These are phyloP conservation scores for Sphaerophoria rueppellii DNA, from an alignment of 2,888 invertebrate genomes.

Conservation along the genomic window DNA sequence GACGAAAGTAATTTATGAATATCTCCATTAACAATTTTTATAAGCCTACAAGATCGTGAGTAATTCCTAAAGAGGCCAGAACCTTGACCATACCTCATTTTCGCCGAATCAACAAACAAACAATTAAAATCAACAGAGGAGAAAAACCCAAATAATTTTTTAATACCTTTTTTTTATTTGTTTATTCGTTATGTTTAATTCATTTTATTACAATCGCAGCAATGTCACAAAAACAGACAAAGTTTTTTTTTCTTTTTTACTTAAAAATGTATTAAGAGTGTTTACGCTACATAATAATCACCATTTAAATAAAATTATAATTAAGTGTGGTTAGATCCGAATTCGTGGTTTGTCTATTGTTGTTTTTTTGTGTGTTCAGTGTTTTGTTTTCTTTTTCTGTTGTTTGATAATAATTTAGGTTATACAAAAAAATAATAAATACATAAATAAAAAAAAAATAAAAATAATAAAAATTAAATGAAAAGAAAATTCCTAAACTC, in stretches of 20 bases:
- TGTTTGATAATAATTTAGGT: constrained; percentile 68
- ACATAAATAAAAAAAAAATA: constrained; percentile 72
- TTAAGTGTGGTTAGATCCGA: constrained; percentile 56
- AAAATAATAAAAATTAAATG: constrained; percentile 45
- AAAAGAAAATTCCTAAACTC: constrained; percentile 64
- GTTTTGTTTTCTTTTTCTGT: constrained; percentile 11
- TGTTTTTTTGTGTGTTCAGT: background rate
- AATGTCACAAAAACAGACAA: constrained; percentile 74
- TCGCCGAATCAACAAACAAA: background rate
- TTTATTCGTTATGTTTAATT: constrained; percentile 66
- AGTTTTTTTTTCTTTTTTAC: constrained; percentile 47
- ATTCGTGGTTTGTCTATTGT: constrained; percentile 50
- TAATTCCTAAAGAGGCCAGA: background rate
- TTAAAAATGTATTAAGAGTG: constrained; percentile 54
- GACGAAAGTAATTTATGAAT: too few relatives aligned
- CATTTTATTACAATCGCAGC: constrained; percentile 73
- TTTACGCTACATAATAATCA: constrained; percentile 57
- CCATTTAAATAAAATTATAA: constrained; percentile 11
- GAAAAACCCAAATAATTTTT: constrained; percentile 13
- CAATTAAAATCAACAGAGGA: background rate
- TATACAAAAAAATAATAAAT: constrained; percentile 71
- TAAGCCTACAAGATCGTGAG: background rate
- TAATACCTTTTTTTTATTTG: constrained; percentile 63
- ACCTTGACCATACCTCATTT: background rate
- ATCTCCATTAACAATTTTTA: too few relatives aligned